Evolutionary conservation across 2,888 invertebrate genomes (phyloP), one percentile per base, ranked within the genome.

Genomic region (Onchidella celtica): DNA sequence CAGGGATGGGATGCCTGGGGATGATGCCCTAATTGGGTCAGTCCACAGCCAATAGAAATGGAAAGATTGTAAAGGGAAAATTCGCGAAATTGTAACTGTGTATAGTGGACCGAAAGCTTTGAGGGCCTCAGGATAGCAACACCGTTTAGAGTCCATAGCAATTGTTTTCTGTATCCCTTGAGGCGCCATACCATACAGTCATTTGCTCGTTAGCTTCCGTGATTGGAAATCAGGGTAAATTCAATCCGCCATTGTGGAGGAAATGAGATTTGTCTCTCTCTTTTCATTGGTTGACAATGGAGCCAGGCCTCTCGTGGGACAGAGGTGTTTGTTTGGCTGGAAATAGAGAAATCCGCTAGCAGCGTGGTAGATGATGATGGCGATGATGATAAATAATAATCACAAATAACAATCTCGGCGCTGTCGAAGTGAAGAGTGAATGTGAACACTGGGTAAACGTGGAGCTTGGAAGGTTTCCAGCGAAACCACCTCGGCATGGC

Each of bases 201-300:
- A 72, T 72, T 72, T 72, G 55, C 72, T 72, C 72, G 72, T 72
- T 72, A 72, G 72, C 32, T 1, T n/a, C 2, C 0, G 57, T 72
- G 72, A 72, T 29, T 72, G 57, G 57, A 21, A 29, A 4, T 55
- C 21, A 24, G 32, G 55, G 9, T 0, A 32, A 72, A 72, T 57
- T 72, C 63, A 63, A 34, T 72, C 17, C 34, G 72, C 55, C 34
- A 34, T 55, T 72, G 72, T 72, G 6, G 21, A n/a, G 27, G 34
- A 72, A 57, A 72, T 72, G 29, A 55, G 72, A 57, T 72, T 68
- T 68, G 4, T 38, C n/a, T 34, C 66, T 11, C 27, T 11, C 3
- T 63, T 24, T 3, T n/a, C n/a, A n/a, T n/a, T n/a, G n/a, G n/a
- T n/a, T n/a, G n/a, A n/a, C n/a, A n/a, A n/a, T n/a, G n/a, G n/a